Percentiles rank a stretch among this genome's conserved stretches.
Evolutionary conservation across 2,797 vertebrate species (phyloP).

Genomic region (Gymnoscopelus braueri): DNA sequence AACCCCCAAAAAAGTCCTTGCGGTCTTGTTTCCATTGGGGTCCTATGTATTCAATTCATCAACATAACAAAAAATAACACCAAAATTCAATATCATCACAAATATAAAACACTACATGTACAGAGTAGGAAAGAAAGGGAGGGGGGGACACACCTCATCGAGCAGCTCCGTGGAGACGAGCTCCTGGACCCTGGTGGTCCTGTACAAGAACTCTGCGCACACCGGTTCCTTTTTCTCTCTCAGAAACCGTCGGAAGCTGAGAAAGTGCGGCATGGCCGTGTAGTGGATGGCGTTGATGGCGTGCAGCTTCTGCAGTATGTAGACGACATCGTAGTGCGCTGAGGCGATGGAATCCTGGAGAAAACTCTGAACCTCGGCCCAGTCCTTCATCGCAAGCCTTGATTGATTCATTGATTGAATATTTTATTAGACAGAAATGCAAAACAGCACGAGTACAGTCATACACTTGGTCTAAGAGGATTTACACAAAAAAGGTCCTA

Average conservation of each 20-base stretch:
- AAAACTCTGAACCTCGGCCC: slow-evolving; percentile 53
- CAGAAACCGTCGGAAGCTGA: slow-evolving; percentile 58
- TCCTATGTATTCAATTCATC: too few relatives aligned
- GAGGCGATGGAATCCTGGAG: slow-evolving; percentile 37
- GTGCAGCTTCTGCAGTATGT: slow-evolving; percentile 56
- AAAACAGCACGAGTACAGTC: too few relatives aligned
- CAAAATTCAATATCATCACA: too few relatives aligned
- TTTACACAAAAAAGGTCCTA: too few relatives aligned
- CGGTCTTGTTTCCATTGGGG: too few relatives aligned
- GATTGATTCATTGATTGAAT: too few relatives aligned
- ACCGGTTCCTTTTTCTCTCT: slow-evolving; percentile 25
- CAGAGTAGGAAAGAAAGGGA: too few relatives aligned
- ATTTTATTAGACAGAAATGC: too few relatives aligned
- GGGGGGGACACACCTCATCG: slow-evolving; percentile 40
- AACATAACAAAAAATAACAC: too few relatives aligned
- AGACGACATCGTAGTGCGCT: slow-evolving; percentile 62
- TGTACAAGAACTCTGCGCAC: slow-evolving; percentile 47
- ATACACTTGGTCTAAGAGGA: too few relatives aligned
- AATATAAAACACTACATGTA: too few relatives aligned
- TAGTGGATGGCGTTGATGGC: slow-evolving; percentile 53
- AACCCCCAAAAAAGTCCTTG: too few relatives aligned
- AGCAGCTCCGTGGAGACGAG: slow-evolving; percentile 45
- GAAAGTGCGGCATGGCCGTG: slow-evolving; percentile 65
- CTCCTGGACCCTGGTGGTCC: slow-evolving; percentile 29
- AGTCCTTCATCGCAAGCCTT: slow-evolving; percentile 61